Evolutionary conservation across 2,113 vertebrate genomes (phyloP), one percentile per base, ranked within the genome.

Genomic region (Erinaceus europaeus): DNA sequence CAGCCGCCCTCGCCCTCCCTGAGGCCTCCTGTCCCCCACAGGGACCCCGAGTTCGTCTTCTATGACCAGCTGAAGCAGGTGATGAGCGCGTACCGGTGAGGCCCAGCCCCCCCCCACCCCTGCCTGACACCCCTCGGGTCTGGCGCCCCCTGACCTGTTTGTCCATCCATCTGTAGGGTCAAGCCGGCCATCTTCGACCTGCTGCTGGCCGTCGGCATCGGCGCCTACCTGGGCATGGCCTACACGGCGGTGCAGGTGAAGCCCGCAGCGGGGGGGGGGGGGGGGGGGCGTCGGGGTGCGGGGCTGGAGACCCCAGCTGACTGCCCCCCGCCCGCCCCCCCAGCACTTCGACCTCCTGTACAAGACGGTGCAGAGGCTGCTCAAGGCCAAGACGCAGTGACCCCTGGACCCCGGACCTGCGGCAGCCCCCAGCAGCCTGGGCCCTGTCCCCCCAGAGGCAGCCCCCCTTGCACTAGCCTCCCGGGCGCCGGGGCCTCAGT

Each of bases 141-240:
- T 2, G 2, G 25, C 13, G 0, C 42, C 20, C 75, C 42, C 27
- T 72, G 36, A 38, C 88, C 64, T 9, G 36, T 2, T 3, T 4
- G 7, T 17, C 21, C 12, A 4, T 32, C 34, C 38, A 17, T 83
- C 59, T 53, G 2, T 93, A 99, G 99, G 97, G 99, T 99, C 92
- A 99, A 99, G 92, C 99, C 99, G 1, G 99, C 99, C 2, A 98
- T 99, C 93, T 99, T 99, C n/a, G 99, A 99, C 96, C 97, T 99
- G 77, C 98, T 99, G 29, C 96, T 99, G 93, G 99, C 99, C 0
- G 96, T 99, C 68, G 99, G 99, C 94, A 99, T 99, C 1, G 98
- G 98, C 27, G 98, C 98, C 62, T 99, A 99, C 96, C 98, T 99
- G 5, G 99, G 98, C 5, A 95, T 98, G 90, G 97, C 99, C 91